Evolutionary conservation across 2,797 vertebrate genomes (phyloP).

Genomic region (Nyctalus aviator): DNA sequence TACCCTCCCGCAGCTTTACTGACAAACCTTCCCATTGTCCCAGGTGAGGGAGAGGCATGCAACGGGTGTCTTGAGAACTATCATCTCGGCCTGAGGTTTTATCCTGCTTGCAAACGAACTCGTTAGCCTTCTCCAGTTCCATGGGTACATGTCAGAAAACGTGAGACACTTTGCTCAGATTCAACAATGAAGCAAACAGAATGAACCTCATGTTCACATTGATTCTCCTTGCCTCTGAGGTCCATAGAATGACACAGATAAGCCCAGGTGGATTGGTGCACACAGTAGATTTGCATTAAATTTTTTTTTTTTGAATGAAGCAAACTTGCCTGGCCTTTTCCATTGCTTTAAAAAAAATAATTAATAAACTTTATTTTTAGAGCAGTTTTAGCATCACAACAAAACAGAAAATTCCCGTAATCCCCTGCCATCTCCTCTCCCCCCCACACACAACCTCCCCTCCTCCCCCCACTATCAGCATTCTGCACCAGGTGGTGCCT

Average conservation of each 20-base stretch:
- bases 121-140: neutral
- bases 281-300: neutral
- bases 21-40: neutral
- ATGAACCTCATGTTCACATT: neutral
- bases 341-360: neutral
- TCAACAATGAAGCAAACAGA: neutral
- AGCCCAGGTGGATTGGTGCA: neutral
- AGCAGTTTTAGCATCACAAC: neutral
- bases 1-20: neutral
- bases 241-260: too few species aligned
- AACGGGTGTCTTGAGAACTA: neutral
- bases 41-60: neutral
- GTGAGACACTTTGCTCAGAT: neutral
- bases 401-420: neutral
- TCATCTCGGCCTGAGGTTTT: neutral
- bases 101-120: neutral
- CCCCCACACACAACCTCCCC: too few species aligned
- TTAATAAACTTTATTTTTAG: neutral
- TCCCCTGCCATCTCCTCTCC: too few species aligned
- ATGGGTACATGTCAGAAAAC: neutral
- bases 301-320: neutral
- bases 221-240: neutral
- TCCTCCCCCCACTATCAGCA: neutral
- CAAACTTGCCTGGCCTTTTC: neutral
- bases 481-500: neutral